phyloP scores from a whole-genome alignment of 2,888 invertebrate genomes.

The Torymus tubicola region DNA sequence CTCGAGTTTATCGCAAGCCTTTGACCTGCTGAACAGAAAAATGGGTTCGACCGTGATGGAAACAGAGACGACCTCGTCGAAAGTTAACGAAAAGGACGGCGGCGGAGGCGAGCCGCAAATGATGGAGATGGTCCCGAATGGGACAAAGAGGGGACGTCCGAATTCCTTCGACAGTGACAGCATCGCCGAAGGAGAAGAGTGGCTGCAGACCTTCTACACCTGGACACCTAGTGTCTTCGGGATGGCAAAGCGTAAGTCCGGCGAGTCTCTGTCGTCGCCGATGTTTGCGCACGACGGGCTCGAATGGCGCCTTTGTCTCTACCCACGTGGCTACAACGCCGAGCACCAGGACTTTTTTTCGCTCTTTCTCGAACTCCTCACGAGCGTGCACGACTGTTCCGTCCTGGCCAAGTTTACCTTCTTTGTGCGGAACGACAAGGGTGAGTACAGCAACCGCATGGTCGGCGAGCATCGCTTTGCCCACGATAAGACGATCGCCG shows the following conservation, averaged over 20 bases:
- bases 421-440: neutral
- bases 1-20: too few relatives aligned
- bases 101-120: too few relatives aligned
- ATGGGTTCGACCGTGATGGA: too few relatives aligned
- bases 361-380: slow-evolving; percentile 1
- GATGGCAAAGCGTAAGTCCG: neutral
- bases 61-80: too few relatives aligned
- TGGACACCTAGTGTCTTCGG: slow-evolving; percentile 5
- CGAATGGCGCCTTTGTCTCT: neutral
- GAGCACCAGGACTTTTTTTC: slow-evolving; percentile 7
- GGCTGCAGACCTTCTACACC: neutral
- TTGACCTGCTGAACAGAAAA: too few relatives aligned
- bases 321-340: neutral
- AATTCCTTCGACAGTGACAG: neutral
- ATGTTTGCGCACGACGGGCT: neutral
- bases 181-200: neutral
- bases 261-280: neutral
- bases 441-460: neutral
- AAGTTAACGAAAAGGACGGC: too few relatives aligned
- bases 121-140: too few relatives aligned
- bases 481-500: neutral
- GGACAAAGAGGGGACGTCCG: too few relatives aligned
- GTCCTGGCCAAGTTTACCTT: slow-evolving; percentile 3
- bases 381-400: neutral
- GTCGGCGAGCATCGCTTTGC: neutral